Evolutionary conservation across 2,888 invertebrate species (phyloP).

Genomic region (Oegoconia quadripuncta): DNA sequence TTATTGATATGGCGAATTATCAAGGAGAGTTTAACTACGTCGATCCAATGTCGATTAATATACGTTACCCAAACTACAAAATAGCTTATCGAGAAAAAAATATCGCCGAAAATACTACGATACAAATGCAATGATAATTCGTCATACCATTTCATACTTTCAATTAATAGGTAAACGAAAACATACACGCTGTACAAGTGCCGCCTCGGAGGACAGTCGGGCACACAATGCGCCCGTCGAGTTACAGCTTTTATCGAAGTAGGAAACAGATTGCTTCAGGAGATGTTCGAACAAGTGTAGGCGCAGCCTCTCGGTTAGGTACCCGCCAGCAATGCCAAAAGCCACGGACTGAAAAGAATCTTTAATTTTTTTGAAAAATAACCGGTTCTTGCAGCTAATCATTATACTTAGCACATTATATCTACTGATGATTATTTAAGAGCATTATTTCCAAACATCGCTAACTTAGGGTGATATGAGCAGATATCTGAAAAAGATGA

Average conservation of each 20-base stretch:
- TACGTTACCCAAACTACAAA: too few relatives aligned
- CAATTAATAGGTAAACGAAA: neutral
- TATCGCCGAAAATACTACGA: too few relatives aligned
- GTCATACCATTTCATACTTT: neutral
- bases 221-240: slow-evolving; percentile 86
- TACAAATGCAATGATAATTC: too few relatives aligned
- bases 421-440: too few relatives aligned
- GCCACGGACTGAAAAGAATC: slow-evolving; percentile 65
- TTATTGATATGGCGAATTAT: too few relatives aligned
- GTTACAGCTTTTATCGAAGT: slow-evolving; percentile 84
- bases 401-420: neutral
- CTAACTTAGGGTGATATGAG: too few relatives aligned
- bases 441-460: too few relatives aligned
- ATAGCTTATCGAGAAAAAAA: too few relatives aligned
- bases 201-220: slow-evolving; percentile 84
- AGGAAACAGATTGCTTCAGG: slow-evolving; percentile 83
- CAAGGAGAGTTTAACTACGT: too few relatives aligned
- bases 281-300: slow-evolving; percentile 81
- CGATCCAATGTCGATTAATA: too few relatives aligned
- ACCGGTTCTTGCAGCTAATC: too few relatives aligned
- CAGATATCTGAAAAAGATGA: too few relatives aligned
- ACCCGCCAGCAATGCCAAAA: slow-evolving; percentile 88
- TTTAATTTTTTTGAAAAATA: neutral
- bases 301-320: slow-evolving; percentile 85
- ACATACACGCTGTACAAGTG: slow-evolving; percentile 86